phyloP scores from a whole-genome alignment of 2,888 invertebrate species.

The Netelia melanura region DNA sequence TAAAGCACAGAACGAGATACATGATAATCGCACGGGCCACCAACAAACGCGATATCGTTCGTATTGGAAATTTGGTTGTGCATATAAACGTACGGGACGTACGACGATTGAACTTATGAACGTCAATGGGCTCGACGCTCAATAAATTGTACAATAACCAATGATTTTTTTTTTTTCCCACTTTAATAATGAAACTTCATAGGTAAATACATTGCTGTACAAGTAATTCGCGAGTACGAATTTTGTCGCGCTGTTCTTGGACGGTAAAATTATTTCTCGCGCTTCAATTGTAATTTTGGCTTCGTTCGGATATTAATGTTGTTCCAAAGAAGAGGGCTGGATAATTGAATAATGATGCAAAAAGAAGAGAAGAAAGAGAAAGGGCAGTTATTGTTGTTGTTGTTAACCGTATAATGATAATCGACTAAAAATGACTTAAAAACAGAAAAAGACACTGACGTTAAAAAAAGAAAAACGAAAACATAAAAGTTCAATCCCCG shows the following conservation, averaged over 20 bases:
- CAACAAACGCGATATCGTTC: not conserved
- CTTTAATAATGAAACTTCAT: constrained; percentile 73
- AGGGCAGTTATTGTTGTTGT: not conserved
- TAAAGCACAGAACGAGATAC: constrained; percentile 11
- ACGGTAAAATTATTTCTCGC: constrained; percentile 66
- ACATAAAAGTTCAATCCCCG: constrained; percentile 30
- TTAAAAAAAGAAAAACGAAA: constrained; percentile 1
- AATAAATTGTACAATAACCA: constrained; percentile 65
- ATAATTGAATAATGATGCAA: no score
- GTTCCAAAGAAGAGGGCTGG: not conserved
- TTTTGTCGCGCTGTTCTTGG: constrained; percentile 64
- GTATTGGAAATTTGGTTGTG: no score
- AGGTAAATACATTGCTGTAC: constrained; percentile 74
- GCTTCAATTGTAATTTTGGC: not conserved
- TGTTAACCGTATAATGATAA: no score
- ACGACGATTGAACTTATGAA: constrained; percentile 1
- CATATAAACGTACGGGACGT: no score
- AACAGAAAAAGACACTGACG: constrained; percentile 34
- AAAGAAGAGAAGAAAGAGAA: not conserved
- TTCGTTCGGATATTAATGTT: no score
- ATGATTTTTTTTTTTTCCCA: constrained; percentile 68
- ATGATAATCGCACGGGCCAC: not conserved
- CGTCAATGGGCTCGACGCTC: constrained; percentile 60
- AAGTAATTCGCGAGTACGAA: constrained; percentile 67
- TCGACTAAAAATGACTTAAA: constrained; percentile 42